A percentile compares a stretch with the other conserved stretches of the same genome.
Evolutionary conservation across 2,888 invertebrate genomes (phyloP).

Genomic region (Nemurella pictetii): DNA sequence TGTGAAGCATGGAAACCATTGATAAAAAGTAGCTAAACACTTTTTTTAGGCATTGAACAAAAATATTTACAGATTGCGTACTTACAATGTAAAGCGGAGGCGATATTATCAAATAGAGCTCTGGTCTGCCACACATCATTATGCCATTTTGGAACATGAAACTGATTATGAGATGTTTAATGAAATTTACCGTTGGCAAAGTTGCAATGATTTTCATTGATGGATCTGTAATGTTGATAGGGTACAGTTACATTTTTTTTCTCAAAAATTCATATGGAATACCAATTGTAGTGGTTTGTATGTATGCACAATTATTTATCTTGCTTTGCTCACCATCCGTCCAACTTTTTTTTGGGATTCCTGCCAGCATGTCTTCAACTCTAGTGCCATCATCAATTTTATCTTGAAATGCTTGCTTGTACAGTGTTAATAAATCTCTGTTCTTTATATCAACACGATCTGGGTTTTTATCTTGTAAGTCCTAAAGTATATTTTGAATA

Average conservation of each 20-base stretch:
- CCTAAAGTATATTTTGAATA: constrained; percentile 47
- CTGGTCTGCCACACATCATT: constrained; percentile 61
- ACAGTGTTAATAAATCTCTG: constrained; percentile 62
- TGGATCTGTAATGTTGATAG: constrained; percentile 54
- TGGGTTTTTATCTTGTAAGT: constrained; percentile 52
- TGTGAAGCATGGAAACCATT: constrained; percentile 30
- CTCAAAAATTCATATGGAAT: too few species aligned
- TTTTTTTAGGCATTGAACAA: neutral
- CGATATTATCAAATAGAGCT: constrained; percentile 64
- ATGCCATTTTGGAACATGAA: constrained; percentile 62
- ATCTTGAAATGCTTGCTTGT: constrained; percentile 61
- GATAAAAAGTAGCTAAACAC: too few species aligned
- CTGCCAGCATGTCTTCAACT: constrained; percentile 58
- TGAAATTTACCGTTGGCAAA: constrained; percentile 59
- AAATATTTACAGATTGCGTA: too few species aligned
- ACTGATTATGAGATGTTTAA: constrained; percentile 64
- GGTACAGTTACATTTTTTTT: constrained; percentile 25
- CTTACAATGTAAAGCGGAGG: constrained; percentile 65
- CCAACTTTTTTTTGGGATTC: constrained; percentile 55
- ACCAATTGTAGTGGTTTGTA: too few species aligned
- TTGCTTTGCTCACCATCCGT: constrained; percentile 56
- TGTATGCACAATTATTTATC: too few species aligned
- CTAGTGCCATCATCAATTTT: constrained; percentile 60
- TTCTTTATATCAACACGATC: constrained; percentile 54
- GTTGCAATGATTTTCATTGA: constrained; percentile 63